Evolutionary conservation across 1,140 invertebrate genomes (phyloP).

Genomic region (Ceratosolen fusciceps): DNA sequence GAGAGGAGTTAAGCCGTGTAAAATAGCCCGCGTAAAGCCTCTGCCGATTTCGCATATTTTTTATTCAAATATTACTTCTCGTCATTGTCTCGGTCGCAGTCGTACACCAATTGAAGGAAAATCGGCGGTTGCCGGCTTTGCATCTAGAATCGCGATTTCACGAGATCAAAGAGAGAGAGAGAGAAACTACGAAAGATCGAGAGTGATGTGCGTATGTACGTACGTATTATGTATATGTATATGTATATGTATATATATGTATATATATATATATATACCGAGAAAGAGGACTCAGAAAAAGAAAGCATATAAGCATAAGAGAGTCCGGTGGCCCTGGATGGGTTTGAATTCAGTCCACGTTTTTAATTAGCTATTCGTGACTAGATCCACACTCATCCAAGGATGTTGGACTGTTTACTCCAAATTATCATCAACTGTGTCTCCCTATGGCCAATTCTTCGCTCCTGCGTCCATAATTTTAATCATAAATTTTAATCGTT

Average conservation of each 20-base stretch:
- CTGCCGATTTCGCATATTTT: background rate
- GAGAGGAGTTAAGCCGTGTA: background rate
- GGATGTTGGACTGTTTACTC: slow-evolving; percentile 56
- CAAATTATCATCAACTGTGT: background rate
- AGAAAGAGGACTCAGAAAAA: background rate
- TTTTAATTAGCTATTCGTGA: slow-evolving; percentile 62
- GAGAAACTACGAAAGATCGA: background rate
- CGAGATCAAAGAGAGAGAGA: background rate
- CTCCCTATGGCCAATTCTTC: too few relatives aligned
- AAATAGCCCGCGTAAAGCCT: background rate
- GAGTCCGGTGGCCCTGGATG: slow-evolving; percentile 63
- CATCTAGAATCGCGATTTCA: background rate
- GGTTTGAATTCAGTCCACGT: slow-evolving; percentile 69
- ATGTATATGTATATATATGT: too few relatives aligned
- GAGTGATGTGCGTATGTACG: too few relatives aligned
- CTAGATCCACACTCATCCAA: slow-evolving; percentile 71
- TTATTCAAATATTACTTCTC: background rate
- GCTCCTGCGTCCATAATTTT: too few relatives aligned
- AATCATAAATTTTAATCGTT: background rate
- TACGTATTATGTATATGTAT: too few relatives aligned
- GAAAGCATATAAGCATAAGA: background rate
- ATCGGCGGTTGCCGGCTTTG: background rate
- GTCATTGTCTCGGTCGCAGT: background rate
- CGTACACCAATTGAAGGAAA: slow-evolving; percentile 9
- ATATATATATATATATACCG: too few relatives aligned